phyloP scores from a whole-genome alignment of 92 coral and sea anemone genomes.

The Epizoanthus rinbou region DNA sequence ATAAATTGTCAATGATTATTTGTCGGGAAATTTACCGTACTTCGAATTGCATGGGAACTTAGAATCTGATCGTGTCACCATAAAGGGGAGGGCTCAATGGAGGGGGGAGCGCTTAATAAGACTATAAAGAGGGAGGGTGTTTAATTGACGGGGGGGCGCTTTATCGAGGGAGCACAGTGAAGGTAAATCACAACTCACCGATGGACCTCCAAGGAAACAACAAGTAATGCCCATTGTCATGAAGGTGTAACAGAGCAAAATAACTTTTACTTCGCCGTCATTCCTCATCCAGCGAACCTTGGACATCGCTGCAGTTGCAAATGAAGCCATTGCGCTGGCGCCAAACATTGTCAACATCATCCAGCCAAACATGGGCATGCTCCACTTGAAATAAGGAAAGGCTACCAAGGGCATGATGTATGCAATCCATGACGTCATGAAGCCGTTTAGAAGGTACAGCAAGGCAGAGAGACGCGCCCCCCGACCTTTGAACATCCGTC shows the following conservation, averaged over 20 bases:
- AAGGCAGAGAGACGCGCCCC: constrained; percentile 11
- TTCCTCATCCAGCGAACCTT: neutral
- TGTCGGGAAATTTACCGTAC: no score
- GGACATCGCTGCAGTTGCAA: constrained; percentile 7
- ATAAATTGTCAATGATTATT: neutral
- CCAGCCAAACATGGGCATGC: constrained; percentile 32
- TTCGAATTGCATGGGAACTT: no score
- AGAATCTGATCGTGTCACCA: no score
- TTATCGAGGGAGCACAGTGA: no score
- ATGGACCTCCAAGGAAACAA: constrained; percentile 25
- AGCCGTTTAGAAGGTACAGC: constrained; percentile 35
- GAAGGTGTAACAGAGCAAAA: constrained; percentile 30
- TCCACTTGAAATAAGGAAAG: constrained; percentile 30
- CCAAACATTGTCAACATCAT: constrained; percentile 18
- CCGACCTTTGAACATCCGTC: neutral
- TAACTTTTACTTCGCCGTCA: constrained; percentile 21
- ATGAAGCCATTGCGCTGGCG: constrained; percentile 25
- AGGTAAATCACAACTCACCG: neutral
- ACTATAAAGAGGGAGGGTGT: no score
- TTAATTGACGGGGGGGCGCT: no score
- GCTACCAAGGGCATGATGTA: constrained; percentile 40
- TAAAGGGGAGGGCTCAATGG: no score
- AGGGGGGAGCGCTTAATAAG: no score
- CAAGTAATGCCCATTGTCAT: constrained; percentile 18
- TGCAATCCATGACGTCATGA: constrained; percentile 38